A percentile compares a stretch with the other conserved stretches of the same genome.
Evolutionary conservation across 2,113 vertebrate species (phyloP).

Genomic region (Festucalex cinctus): DNA sequence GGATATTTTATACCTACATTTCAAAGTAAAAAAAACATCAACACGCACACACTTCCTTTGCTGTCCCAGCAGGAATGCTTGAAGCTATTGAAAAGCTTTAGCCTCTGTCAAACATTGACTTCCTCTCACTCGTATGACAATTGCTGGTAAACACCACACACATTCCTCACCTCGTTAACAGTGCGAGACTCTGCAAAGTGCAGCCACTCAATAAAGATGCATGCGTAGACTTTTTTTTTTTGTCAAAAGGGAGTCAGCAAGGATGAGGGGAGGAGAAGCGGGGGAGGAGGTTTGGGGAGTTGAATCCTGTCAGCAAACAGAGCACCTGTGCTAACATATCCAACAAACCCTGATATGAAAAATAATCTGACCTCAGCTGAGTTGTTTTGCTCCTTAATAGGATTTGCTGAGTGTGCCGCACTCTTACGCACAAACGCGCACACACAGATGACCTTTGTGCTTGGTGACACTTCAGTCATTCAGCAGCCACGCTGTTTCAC

Average conservation of each 20-base stretch:
- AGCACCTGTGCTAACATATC: slow-evolving; percentile 68
- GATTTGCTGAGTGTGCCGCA: slow-evolving; percentile 8
- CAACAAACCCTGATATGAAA: slow-evolving; percentile 39
- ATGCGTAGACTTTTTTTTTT: slow-evolving; percentile 7
- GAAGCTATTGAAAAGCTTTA: slow-evolving; percentile 16
- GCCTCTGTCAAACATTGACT: slow-evolving; percentile 25
- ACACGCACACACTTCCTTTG: background rate
- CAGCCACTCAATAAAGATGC: slow-evolving; percentile 9
- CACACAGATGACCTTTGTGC: background rate
- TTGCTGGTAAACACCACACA: slow-evolving; percentile 36
- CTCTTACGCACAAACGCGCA: background rate
- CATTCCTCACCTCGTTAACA: slow-evolving; percentile 64
- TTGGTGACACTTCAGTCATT: slow-evolving; percentile 24
- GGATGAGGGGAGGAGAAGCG: background rate
- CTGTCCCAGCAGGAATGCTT: slow-evolving; percentile 17
- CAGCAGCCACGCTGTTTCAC: slow-evolving; percentile 27
- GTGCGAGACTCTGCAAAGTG: slow-evolving; percentile 34
- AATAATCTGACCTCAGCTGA: slow-evolving; percentile 43
- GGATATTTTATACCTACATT: background rate
- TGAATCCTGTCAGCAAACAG: slow-evolving; percentile 32
- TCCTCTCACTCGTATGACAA: slow-evolving; percentile 52
- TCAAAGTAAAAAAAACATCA: background rate
- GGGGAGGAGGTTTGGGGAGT: background rate
- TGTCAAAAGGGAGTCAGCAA: slow-evolving; percentile 6
- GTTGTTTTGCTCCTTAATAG: slow-evolving; percentile 4